These are phyloP conservation scores for Ips typographus DNA, from an alignment of 1,140 invertebrate species.

Conservation along the genomic window DNA sequence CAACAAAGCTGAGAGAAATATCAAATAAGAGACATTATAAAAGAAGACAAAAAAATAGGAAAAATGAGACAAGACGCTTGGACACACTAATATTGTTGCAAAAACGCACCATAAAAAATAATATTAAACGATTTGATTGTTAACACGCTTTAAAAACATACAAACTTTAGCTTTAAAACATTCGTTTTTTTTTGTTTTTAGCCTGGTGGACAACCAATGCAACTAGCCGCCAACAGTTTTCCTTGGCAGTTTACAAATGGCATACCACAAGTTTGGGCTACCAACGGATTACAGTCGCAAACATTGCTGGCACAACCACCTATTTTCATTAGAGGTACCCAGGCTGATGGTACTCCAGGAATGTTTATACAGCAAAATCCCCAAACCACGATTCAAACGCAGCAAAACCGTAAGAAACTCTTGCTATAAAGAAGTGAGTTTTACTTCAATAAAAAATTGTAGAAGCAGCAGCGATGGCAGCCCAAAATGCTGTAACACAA, in stretches of 20 bases:
- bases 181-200: conserved; percentile 40
- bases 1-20: too few relatives aligned
- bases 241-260: conserved; percentile 62
- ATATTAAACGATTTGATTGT: too few relatives aligned
- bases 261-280: conserved; percentile 68
- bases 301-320: conserved; percentile 70
- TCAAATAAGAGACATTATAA: too few relatives aligned
- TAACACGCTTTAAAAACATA: too few relatives aligned
- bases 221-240: conserved; percentile 55
- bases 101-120: too few relatives aligned
- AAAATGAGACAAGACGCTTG: too few relatives aligned
- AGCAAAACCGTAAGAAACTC: conserved; percentile 60
- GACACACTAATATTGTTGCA: too few relatives aligned
- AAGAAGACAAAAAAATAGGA: too few relatives aligned
- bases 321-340: conserved; percentile 80
- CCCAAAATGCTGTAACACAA: conserved; percentile 59
- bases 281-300: conserved; percentile 68
- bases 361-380: conserved; percentile 89
- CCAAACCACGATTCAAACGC: conserved; percentile 58
- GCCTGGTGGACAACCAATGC: conserved; percentile 62
- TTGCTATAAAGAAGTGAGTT: neutral
- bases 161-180: too few relatives aligned
- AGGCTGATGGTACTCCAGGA: conserved; percentile 66
- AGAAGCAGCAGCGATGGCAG: conserved; percentile 48
- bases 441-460: neutral